Evolutionary conservation across 35 echinoderm and acorn worm genomes (phyloP).

Genomic region (Ptychodera flava): DNA sequence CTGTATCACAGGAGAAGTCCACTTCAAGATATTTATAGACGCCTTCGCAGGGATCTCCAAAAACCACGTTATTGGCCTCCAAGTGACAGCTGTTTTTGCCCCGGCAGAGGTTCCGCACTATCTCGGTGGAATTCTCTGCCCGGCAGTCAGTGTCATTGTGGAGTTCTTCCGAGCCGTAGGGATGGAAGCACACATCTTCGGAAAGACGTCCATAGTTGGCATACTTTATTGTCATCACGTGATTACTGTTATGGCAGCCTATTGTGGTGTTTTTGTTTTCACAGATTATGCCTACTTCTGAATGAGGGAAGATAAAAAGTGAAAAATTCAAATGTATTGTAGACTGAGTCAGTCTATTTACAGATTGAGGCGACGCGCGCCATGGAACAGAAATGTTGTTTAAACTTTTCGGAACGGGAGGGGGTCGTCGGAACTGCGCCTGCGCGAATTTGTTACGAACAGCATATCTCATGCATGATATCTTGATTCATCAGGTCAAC

Average conservation of each 20-base stretch:
- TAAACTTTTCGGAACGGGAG: too few species aligned
- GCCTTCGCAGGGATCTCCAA: slow-evolving; percentile 14
- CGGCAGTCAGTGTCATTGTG: slow-evolving; percentile 3
- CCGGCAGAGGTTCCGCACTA: slow-evolving; percentile 1
- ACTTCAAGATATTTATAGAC: slow-evolving; percentile 25
- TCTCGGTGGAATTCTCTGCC: neutral
- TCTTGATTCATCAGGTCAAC: too few species aligned
- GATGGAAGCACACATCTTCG: neutral
- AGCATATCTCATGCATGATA: too few species aligned
- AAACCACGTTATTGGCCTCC: slow-evolving; percentile 10
- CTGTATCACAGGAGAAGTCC: neutral
- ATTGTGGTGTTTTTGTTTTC: neutral
- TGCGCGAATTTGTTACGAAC: too few species aligned
- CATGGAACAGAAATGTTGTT: too few species aligned
- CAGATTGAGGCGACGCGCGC: too few species aligned
- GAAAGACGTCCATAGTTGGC: neutral
- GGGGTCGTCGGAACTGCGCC: too few species aligned
- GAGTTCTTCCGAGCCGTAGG: neutral
- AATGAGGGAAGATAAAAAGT: too few species aligned
- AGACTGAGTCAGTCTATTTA: too few species aligned
- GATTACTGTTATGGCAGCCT: neutral
- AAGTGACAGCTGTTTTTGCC: slow-evolving; percentile 4
- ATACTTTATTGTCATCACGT: neutral
- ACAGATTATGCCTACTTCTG: neutral
- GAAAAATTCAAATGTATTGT: too few species aligned